These are phyloP conservation scores for Copidosoma aretas DNA, from an alignment of 2,888 invertebrate genomes.

Conservation along the genomic window DNA sequence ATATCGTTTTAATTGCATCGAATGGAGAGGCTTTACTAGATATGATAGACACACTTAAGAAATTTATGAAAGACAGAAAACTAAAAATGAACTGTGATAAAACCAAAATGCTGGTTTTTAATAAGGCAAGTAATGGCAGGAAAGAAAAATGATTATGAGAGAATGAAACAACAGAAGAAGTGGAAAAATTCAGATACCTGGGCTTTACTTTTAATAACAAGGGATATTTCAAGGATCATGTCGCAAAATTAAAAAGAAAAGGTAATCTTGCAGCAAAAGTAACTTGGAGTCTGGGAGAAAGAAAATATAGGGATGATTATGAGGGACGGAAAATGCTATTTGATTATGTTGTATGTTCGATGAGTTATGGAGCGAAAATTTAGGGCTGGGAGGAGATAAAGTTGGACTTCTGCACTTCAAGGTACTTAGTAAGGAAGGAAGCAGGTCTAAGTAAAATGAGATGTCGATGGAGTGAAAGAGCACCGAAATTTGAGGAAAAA, in stretches of 20 bases:
- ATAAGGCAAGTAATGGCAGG: neutral
- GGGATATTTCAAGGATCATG: conserved; percentile 13
- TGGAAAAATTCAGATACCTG: conserved; percentile 23
- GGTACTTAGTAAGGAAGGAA: no score
- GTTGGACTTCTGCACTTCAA: no score
- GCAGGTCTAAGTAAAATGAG: no score
- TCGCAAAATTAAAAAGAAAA: conserved; percentile 14
- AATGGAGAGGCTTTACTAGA: no score
- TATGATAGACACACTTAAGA: neutral
- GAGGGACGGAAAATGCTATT: neutral
- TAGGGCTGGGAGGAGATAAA: no score
- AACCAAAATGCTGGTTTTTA: conserved; percentile 32
- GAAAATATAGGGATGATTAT: conserved; percentile 27
- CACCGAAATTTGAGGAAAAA: no score
- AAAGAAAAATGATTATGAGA: conserved; percentile 19
- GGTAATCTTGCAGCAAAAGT: conserved; percentile 10
- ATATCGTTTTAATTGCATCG: no score
- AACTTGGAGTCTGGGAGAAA: conserved; percentile 26
- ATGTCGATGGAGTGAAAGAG: no score
- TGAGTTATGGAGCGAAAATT: no score
- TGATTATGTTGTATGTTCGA: no score
- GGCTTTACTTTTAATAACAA: conserved; percentile 17
- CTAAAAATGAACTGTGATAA: conserved; percentile 33
- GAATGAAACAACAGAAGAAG: conserved; percentile 13
- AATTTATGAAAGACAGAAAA: conserved; percentile 14